A percentile compares a stretch with the other conserved stretches of the same genome.
Evolutionary conservation across 2,888 invertebrate genomes (phyloP).

Genomic region (Apodemia duryi): DNA sequence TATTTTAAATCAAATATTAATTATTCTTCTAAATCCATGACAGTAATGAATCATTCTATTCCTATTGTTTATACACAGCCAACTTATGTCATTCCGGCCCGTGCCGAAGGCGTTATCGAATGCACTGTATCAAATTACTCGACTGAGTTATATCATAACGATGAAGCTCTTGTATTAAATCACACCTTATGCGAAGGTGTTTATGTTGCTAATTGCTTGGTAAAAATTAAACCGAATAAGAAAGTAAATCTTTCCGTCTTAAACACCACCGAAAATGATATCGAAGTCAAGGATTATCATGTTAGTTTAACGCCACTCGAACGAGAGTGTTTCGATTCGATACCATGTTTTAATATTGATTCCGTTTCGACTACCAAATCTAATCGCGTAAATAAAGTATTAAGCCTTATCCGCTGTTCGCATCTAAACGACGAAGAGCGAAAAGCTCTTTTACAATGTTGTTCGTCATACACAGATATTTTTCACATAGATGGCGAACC

Average conservation of each 20-base stretch:
- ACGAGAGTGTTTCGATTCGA: no score
- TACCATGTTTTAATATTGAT: no score
- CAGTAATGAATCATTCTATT: no score
- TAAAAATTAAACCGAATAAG: constrained; percentile 27
- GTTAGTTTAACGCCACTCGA: no score
- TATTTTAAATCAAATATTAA: no score
- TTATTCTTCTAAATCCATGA: no score
- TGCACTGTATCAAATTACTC: constrained; percentile 21
- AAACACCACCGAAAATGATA: constrained; percentile 22
- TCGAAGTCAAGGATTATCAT: neutral
- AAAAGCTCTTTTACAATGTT: constrained; percentile 20
- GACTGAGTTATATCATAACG: constrained; percentile 18
- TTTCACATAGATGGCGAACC: constrained; percentile 18
- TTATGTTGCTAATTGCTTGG: constrained; percentile 28
- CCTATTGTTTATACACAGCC: no score
- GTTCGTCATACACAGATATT: no score
- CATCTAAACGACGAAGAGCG: no score
- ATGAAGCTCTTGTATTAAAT: constrained; percentile 23
- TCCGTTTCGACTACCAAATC: no score
- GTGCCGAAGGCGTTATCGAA: constrained; percentile 16
- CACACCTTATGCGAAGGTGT: constrained; percentile 23
- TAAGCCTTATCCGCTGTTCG: no score
- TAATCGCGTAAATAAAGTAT: no score
- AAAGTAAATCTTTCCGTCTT: constrained; percentile 22
- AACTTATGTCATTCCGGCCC: constrained; percentile 19